These are phyloP conservation scores for Turritopsis rubra DNA, from an alignment of 30 jellyfish, hydroid and myxozoan species.

Conservation along the genomic window DNA sequence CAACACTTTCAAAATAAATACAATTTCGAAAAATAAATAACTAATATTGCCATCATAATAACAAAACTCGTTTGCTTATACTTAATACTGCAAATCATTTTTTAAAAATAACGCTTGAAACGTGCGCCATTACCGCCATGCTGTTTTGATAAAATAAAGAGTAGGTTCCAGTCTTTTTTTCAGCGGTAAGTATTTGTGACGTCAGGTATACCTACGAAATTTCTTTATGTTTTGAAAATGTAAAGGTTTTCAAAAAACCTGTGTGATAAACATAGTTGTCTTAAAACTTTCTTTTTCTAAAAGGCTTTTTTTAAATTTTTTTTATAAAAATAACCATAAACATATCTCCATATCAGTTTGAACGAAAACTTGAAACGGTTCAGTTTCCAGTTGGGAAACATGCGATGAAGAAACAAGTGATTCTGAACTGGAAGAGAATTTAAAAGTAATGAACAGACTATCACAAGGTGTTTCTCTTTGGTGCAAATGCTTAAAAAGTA, in stretches of 20 bases:
- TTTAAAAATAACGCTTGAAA: neutral
- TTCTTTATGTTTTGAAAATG: neutral
- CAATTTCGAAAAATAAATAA: neutral
- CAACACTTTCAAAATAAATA: neutral
- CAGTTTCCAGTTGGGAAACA: neutral
- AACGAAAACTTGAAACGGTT: neutral
- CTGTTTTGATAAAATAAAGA: neutral
- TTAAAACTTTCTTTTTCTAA: neutral
- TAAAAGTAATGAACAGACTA: no score
- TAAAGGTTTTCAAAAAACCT: neutral
- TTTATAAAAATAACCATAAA: no score
- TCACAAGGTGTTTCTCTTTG: neutral
- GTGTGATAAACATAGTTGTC: neutral
- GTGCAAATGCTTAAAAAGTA: slow-evolving; percentile 10
- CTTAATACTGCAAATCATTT: neutral
- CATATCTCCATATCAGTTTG: neutral
- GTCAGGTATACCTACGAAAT: neutral
- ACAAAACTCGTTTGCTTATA: neutral
- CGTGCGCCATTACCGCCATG: neutral
- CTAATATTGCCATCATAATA: neutral
- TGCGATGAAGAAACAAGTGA: neutral
- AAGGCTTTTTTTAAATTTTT: neutral
- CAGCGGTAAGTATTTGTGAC: neutral
- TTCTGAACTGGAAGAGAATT: no score
- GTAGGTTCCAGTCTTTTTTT: neutral